Evolutionary conservation across 2,797 vertebrate genomes (phyloP).

Genomic region (Peromyscus aztecus): DNA sequence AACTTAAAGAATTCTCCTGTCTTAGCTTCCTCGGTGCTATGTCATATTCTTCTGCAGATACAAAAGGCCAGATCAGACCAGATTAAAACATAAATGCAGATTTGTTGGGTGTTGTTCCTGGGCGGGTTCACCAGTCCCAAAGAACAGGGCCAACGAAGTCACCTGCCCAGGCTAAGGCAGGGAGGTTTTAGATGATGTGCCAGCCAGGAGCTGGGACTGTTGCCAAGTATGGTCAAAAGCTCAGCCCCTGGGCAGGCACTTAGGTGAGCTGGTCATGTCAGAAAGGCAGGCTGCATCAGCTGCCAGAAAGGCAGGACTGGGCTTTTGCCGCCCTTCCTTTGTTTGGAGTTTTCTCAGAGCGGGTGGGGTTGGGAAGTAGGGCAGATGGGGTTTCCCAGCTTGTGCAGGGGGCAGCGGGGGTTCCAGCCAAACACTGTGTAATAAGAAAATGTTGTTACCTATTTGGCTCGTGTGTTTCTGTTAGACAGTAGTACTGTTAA

Average conservation of each 20-base stretch:
- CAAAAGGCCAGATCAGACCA: background rate
- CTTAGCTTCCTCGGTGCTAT: background rate
- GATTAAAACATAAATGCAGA: background rate
- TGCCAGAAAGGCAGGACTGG: background rate
- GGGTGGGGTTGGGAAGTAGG: background rate
- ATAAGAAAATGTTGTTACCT: background rate
- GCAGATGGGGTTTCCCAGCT: background rate
- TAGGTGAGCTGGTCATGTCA: background rate
- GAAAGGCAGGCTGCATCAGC: background rate
- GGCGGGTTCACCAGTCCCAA: background rate
- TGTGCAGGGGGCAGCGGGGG: background rate
- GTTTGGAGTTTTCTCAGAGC: background rate
- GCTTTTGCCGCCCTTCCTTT: background rate
- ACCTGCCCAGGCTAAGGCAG: background rate
- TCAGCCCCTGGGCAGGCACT: background rate
- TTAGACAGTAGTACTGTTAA: slow-evolving; percentile 5
- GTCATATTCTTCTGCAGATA: background rate
- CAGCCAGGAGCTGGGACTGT: background rate
- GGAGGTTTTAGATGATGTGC: background rate
- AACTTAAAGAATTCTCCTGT: background rate
- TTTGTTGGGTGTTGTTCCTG: background rate
- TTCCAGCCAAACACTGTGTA: background rate
- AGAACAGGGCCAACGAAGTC: background rate
- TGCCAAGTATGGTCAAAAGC: background rate
- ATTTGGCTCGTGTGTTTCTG: background rate